phyloP scores from a whole-genome alignment of 2,113 vertebrate genomes.

The Phyllopteryx taeniolatus region DNA sequence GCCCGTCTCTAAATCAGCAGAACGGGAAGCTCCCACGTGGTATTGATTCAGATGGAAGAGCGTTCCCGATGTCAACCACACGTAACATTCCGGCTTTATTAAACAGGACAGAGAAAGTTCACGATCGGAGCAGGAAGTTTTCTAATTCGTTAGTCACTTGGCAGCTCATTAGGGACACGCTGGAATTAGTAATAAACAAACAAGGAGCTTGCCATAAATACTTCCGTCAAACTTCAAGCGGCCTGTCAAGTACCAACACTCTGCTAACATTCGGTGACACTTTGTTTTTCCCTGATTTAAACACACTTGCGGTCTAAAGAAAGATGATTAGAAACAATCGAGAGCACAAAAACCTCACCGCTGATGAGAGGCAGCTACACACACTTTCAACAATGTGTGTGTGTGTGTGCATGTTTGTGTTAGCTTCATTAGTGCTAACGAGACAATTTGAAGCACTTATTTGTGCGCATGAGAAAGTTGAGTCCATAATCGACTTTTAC shows the following conservation, averaged over 20 bases:
- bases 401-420: not conserved
- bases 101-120: not conserved
- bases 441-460: not conserved
- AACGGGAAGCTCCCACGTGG: not conserved
- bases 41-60: slow-evolving; percentile 43
- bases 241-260: not conserved
- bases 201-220: not conserved
- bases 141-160: slow-evolving; percentile 1
- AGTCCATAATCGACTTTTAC: not conserved
- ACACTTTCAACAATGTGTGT: not conserved
- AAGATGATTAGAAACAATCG: not conserved
- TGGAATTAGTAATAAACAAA: slow-evolving; percentile 7
- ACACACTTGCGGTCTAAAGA: not conserved
- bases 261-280: not conserved
- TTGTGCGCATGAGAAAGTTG: not conserved
- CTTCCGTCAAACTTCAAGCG: not conserved
- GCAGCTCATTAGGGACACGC: slow-evolving; percentile 6
- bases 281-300: not conserved
- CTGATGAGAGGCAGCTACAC: not conserved
- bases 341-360: not conserved
- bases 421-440: slow-evolving; percentile 24
- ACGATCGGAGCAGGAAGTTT: not conserved
- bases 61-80: slow-evolving; percentile 14
- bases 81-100: not conserved
- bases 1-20: slow-evolving; percentile 37